Conservation (phyloP, 2,113 vertebrate genomes). For the Sialia sialis region DNA sequence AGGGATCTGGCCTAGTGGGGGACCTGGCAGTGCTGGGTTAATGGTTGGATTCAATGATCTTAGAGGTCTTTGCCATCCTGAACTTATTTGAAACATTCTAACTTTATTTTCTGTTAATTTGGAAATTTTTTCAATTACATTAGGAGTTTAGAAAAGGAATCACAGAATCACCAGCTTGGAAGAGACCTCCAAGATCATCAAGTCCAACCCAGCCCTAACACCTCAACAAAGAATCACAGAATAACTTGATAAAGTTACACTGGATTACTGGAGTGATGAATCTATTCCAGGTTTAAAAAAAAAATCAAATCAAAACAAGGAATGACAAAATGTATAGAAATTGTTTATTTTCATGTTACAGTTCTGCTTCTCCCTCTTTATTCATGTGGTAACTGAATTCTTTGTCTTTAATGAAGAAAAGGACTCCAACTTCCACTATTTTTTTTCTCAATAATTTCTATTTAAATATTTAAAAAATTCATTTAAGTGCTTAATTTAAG, state of each 20-base stretch:
- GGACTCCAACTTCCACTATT: neutral
- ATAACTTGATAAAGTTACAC: no score
- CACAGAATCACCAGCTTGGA: no score
- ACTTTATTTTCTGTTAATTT: neutral
- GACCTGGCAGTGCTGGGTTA: neutral
- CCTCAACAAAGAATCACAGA: no score
- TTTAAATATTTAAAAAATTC: neutral
- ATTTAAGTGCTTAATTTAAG: neutral
- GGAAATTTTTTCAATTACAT: neutral
- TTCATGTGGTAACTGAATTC: neutral
- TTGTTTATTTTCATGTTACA: rapidly evolving
- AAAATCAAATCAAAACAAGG: neutral
- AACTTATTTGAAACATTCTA: rapidly evolving
- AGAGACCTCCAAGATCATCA: no score
- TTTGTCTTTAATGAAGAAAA: neutral
- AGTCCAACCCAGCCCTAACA: no score
- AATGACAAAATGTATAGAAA: neutral
- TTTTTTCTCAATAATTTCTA: neutral
- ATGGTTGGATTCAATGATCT: neutral
- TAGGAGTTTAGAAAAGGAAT: neutral
- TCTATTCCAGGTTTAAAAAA: neutral
- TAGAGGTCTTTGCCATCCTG: neutral
- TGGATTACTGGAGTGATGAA: neutral
- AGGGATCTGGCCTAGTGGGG: neutral
- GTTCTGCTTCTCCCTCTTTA: neutral